Conservation (phyloP, 2,113 vertebrate genomes). For the Phalacrocorax carbo region DNA sequence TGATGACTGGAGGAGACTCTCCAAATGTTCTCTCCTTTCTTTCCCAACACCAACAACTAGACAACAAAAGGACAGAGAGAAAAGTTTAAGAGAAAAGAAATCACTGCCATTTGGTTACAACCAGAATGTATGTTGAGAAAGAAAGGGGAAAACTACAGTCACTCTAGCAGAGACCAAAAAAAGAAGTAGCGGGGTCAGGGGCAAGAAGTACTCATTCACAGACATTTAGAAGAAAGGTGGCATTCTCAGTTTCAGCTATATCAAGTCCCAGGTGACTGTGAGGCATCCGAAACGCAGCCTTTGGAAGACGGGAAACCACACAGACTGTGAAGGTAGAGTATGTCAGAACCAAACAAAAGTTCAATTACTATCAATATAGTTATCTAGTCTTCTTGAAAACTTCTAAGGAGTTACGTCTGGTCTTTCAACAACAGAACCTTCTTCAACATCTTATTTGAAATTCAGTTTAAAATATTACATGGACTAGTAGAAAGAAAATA, state of each 20-base stretch:
- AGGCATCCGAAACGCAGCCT: neutral
- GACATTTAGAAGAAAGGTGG: neutral
- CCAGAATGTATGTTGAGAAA: neutral
- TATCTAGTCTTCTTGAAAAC: neutral
- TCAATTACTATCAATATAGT: neutral
- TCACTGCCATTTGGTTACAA: neutral
- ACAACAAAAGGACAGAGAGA: neutral
- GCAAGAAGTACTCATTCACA: neutral
- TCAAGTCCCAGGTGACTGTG: neutral
- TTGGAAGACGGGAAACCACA: neutral
- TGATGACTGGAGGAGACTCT: neutral
- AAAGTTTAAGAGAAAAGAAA: neutral
- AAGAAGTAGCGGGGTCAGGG: too few species aligned
- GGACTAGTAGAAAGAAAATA: neutral
- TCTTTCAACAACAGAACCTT: neutral
- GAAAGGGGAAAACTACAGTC: neutral
- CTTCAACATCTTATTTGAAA: neutral
- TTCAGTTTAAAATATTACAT: neutral
- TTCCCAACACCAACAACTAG: neutral
- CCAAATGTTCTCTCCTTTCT: neutral
- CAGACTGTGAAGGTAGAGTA: neutral
- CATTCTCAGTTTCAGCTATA: neutral
- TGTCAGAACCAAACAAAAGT: neutral
- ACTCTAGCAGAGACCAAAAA: neutral
- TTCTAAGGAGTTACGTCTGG: neutral